These are phyloP conservation scores for Romanogobio albipinnatus DNA, from an alignment of 2,113 vertebrate species.

Conservation along the genomic window DNA sequence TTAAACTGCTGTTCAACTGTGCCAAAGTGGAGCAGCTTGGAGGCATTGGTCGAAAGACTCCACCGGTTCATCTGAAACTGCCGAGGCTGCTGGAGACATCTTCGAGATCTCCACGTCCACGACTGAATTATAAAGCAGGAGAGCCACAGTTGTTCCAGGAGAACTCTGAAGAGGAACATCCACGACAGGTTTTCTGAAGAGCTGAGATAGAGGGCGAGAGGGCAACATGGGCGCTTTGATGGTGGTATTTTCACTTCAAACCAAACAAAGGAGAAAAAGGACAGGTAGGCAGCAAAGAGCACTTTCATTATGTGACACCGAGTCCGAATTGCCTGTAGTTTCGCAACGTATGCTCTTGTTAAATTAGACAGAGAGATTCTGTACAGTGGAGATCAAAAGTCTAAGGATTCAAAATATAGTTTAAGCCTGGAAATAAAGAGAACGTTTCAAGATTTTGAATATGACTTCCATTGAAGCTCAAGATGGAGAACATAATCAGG, in stretches of 20 bases:
- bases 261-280: constrained; percentile 66
- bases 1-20: constrained; percentile 68
- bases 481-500: neutral
- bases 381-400: neutral
- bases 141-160: constrained; percentile 42
- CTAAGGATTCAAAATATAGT: neutral
- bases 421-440: neutral
- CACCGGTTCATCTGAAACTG: constrained; percentile 63
- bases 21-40: constrained; percentile 61
- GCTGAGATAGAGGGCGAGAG: constrained; percentile 29
- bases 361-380: neutral
- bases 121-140: constrained; percentile 1
- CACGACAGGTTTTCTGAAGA: neutral
- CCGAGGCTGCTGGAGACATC: constrained; percentile 29
- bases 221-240: constrained; percentile 65
- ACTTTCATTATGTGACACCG: neutral
- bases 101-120: neutral
- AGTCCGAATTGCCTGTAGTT: neutral
- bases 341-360: neutral
- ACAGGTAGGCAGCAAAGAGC: constrained; percentile 66
- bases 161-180: constrained; percentile 55
- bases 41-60: constrained; percentile 36
- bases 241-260: constrained; percentile 75
- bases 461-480: too few relatives aligned
- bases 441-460: neutral